Evolutionary conservation across 1,140 invertebrate species (phyloP), one percentile per base, ranked within the genome.

Genomic region (Brevipalpus yothersi): DNA sequence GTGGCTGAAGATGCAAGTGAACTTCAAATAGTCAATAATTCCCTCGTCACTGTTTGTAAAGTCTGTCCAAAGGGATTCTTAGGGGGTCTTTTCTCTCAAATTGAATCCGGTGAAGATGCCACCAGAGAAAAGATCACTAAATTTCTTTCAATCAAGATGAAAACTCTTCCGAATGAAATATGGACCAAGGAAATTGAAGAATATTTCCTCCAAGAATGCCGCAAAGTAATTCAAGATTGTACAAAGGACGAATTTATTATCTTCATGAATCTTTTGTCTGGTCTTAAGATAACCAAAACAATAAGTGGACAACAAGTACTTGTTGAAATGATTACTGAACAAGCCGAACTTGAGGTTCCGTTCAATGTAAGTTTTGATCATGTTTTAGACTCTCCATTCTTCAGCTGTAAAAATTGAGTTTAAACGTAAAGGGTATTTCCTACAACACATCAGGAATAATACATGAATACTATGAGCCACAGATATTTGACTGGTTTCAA

Each of bases 211-310:
- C 72, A 78, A 53, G 83, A 92, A 70, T 81, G 82, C 64, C 92
- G 89, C 69, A 90, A 91, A 76, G 81, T 88, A 60, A 73, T 86
- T 63, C 78, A 69, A 59, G 84, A 88, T 76, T 82, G 88, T 12
- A 87, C 83, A 45, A 84, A 85, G 56, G 86, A 91, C 65, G 90
- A 95, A 72, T 93, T 93, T 73, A 80, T 88, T 61, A 77, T 80
- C 54, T 80, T 94, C 41, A 87, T 95, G 81, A 82, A 82, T 19
- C 77, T 91, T 58, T 73, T 95, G 62, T 79, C 79, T 1, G 79
- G 79, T 71, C 82, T 90, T 11, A 80, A 81, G 70, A 75, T 87
- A 51, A 82, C 83, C 53, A 82, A 81, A 63, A 84, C 85, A 42
- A 75, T 84, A 19, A 75, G 75, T 62, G 89, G 89, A 10, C 83